A percentile compares a stretch with the other conserved stretches of the same genome.
Evolutionary conservation across 1,140 invertebrate species (phyloP).

Genomic region (Microplitis demolitor): DNA sequence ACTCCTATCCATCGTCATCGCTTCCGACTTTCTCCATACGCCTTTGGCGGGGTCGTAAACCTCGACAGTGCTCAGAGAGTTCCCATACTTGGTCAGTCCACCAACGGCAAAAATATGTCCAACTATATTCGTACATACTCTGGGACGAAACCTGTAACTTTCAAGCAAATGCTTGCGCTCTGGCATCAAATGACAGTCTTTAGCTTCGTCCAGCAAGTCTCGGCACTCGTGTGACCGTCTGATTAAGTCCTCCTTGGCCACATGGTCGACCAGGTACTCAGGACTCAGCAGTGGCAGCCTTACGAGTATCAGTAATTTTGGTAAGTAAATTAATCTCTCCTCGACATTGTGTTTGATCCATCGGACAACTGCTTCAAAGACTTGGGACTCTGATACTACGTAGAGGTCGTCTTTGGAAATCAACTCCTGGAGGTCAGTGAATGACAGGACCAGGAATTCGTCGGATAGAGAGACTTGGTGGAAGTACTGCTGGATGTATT

Average conservation of each 20-base stretch:
- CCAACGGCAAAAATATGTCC: conserved; percentile 90
- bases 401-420: conserved; percentile 81
- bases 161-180: conserved; percentile 78
- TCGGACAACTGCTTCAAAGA: conserved; percentile 83
- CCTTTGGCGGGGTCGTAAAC: conserved; percentile 78
- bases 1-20: conserved; percentile 81
- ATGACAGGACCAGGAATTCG: conserved; percentile 75
- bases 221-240: conserved; percentile 77
- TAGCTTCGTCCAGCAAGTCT: conserved; percentile 82
- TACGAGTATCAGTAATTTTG: conserved; percentile 76
- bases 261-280: conserved; percentile 81
- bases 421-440: conserved; percentile 73
- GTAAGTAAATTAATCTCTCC: conserved; percentile 66
- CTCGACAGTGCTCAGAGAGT: conserved; percentile 87
- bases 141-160: conserved; percentile 76
- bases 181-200: conserved; percentile 85
- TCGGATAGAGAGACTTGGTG: conserved; percentile 77
- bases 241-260: conserved; percentile 83
- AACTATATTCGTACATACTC: conserved; percentile 75
- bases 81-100: conserved; percentile 82
- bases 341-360: conserved; percentile 79
- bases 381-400: conserved; percentile 71
- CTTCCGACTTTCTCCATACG: conserved; percentile 79
- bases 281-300: conserved; percentile 82
- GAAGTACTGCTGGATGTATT: conserved; percentile 86